Evolutionary conservation across 2,113 vertebrate species (phyloP), one percentile per base, ranked within the genome.

Genomic region (Scophthalmus maximus): DNA sequence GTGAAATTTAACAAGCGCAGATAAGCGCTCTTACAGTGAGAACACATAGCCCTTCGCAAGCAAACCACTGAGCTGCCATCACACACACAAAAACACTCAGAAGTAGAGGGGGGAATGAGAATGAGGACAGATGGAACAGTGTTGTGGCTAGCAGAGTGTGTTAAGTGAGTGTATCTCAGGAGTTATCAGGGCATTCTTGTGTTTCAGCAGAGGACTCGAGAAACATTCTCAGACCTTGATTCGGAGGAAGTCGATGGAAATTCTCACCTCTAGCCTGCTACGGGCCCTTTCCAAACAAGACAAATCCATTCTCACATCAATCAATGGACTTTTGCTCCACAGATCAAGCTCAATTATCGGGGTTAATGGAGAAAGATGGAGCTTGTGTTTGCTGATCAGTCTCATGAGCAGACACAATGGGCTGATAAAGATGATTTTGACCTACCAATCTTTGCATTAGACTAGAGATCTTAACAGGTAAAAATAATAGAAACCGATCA

Each of bases 121-220:
- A 1, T 20, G 30, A 60, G 66, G 71, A 83, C 75, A 87, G 84
- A 86, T 23, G 73, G 75, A 62, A 38, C 53, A 62, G 68, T 92
- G 91, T 93, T 93, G 84, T 91, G 88, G 78, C 89, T 89, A 85
- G 65, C 56, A 53, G 67, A 89, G 76, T 69, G 82, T 85, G 83
- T 81, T 84, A 83, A 85, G 62, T 38, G 30, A 79, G 81, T 73
- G 70, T 78, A 90, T 92, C 91, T 85, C n/a, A 3, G 73, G 61
- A 71, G 68, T 81, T 89, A 89, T 88, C 88, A 76, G 81, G 61
- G 68, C 50, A 38, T 68, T 82, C 68, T 89, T 78, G 60, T 80
- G 81, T 89, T 86, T 88, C 84, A 77, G 66, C 26, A 32, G 40
- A 36, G 34, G n/a, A 29, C 73, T 76, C 17, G 5, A 57, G 32